Evolutionary conservation across 2,797 vertebrate species (phyloP), one percentile per base, ranked within the genome.

Genomic region (Amniataba percoides): DNA sequence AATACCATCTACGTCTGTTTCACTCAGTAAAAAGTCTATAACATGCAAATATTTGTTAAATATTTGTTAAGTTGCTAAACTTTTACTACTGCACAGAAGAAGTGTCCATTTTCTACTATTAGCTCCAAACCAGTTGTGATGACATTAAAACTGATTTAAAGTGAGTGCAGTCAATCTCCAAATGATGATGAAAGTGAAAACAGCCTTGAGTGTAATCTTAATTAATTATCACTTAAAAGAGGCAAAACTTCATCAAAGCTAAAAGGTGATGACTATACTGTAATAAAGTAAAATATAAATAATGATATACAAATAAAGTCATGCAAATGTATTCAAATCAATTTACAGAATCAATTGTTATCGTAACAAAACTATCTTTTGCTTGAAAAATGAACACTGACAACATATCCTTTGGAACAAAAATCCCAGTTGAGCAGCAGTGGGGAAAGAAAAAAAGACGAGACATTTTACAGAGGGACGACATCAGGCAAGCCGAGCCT

Each of bases 391-490:
- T n/a, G 1, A 36, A 27, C 36, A 36, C 2, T 4, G 43, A 15
- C 52, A 53, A 16, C 11, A 31, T 42, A 18, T 23, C 14, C 15
- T 23, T 52, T 10, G 19, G 27, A 63, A 42, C 27, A 27, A 61
- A 61, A 74, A 46, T 14, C 39, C 8, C n/a, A 75, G 11, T 13
- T 62, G n/a, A n/a, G n/a, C 55, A 61, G 36, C 49, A 23, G 12
- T 12, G 36, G 31, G 18, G n/a, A 40, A 51, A 19, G 46, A 27
- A 43, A 1, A 43, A 1, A 3, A 51, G 4, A 40, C 1, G 7
- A 66, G 34, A 42, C 61, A 46, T 61, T 69, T 42, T 48, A 31
- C 18, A 3, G 1, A 34, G 18, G 23, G 39, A 40, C 55, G 71
- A 4, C 62, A 59, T 48, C 19, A 25, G 23, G 49, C 56, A 40